phyloP scores from a whole-genome alignment of 2,888 invertebrate genomes.

The Stenolophus ochropezus region DNA sequence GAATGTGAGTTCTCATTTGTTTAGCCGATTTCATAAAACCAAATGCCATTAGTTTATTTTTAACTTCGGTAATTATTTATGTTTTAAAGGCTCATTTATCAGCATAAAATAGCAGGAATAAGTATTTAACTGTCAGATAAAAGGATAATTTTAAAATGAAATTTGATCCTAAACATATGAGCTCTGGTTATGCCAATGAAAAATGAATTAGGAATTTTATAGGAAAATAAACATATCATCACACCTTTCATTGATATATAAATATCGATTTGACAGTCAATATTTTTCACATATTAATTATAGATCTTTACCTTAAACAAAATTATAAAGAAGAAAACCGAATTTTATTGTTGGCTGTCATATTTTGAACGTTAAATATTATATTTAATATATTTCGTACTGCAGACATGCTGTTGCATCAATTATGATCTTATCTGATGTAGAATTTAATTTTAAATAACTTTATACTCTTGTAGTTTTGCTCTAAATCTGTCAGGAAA shows the following conservation, averaged over 20 bases:
- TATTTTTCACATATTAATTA: no score
- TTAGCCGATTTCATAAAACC: constrained; percentile 15
- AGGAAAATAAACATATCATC: not conserved
- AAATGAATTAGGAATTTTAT: no score
- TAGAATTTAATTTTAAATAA: no score
- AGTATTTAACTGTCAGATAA: constrained; percentile 25
- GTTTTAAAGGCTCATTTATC: constrained; percentile 25
- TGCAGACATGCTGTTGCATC: no score
- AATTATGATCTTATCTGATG: no score
- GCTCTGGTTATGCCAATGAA: not conserved
- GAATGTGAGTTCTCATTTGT: not conserved
- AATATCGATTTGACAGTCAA: no score
- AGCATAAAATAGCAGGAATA: constrained; percentile 12
- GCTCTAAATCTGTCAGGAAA: no score
- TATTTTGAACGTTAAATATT: no score
- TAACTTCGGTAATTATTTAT: constrained; percentile 5
- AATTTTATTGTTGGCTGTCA: no score
- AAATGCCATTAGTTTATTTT: constrained; percentile 26
- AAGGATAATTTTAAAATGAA: constrained; percentile 1
- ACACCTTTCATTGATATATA: not conserved
- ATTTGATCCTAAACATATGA: not conserved
- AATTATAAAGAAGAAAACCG: not conserved
- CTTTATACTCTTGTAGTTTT: no score
- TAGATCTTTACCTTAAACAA: no score
- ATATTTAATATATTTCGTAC: no score